phyloP scores from a whole-genome alignment of 2,888 invertebrate species.

The Chaetogeoica ovagalla region DNA sequence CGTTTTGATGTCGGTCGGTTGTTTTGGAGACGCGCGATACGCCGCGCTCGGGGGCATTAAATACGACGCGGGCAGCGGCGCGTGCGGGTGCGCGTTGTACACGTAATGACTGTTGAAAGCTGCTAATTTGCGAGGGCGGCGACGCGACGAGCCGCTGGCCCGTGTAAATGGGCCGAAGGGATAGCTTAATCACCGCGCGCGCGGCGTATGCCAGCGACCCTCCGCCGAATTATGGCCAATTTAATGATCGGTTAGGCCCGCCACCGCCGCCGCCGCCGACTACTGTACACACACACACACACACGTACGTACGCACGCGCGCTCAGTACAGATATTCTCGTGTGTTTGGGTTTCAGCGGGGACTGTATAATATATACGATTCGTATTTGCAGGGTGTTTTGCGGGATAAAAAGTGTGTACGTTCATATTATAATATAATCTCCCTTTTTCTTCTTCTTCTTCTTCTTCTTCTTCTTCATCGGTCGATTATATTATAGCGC shows the following conservation, averaged over 20 bases:
- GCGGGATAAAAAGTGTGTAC: no score
- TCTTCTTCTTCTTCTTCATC: no score
- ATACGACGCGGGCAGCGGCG: not conserved
- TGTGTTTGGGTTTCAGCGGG: no score
- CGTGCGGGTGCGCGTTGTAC: conserved; percentile 25
- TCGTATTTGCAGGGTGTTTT: no score
- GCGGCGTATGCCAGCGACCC: conserved; percentile 20
- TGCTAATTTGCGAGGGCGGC: conserved; percentile 55
- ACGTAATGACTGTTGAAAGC: conserved; percentile 56
- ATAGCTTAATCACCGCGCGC: conserved; percentile 45
- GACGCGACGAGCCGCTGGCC: conserved; percentile 51
- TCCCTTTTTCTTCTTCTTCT: no score
- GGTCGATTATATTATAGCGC: no score
- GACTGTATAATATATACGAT: no score
- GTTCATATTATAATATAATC: no score
- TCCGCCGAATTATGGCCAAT: conserved; percentile 49
- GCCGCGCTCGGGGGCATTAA: conserved; percentile 13
- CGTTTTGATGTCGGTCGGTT: conserved; percentile 40
- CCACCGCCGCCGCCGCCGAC: not conserved
- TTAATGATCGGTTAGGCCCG: conserved; percentile 47
- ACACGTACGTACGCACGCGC: no score
- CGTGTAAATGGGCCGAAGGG: conserved; percentile 54
- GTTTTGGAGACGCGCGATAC: conserved; percentile 36
- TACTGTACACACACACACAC: no score
- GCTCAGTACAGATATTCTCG: no score